Percentiles rank a stretch among this genome's conserved stretches.
Conservation (phyloP, 2,888 invertebrate genomes). For the Venustoraphidia nigricollis region DNA sequence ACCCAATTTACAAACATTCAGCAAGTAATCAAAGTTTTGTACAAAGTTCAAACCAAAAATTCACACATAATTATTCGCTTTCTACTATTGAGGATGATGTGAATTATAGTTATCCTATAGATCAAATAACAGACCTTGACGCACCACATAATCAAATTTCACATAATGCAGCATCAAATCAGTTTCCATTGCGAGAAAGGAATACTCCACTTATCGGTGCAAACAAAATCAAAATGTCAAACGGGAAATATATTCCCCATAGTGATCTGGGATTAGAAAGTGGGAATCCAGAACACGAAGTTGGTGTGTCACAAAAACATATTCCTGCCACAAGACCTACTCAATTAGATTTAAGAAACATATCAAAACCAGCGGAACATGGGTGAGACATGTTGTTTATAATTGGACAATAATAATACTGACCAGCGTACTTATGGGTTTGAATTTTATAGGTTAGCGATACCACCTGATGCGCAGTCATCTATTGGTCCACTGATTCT, state of each 20-base stretch:
- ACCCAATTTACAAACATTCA: no score
- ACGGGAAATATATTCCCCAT: no score
- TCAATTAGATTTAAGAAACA: conserved; percentile 21
- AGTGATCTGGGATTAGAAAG: no score
- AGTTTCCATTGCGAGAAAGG: no score
- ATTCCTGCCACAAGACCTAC: conserved; percentile 19
- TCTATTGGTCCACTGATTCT: neutral
- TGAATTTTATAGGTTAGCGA: no score
- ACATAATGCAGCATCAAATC: no score
- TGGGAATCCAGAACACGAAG: no score
- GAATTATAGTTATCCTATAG: conserved; percentile 28
- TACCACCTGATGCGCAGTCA: neutral
- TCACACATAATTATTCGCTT: conserved; percentile 22
- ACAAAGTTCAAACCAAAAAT: conserved; percentile 2
- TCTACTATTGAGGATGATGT: conserved; percentile 24
- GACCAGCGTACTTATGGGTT: no score
- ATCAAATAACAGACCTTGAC: conserved; percentile 11
- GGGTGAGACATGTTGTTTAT: conserved; percentile 15
- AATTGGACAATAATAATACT: neutral
- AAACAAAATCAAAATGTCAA: no score
- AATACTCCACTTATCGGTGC: no score
- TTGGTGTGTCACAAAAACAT: no score
- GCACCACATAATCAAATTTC: no score
- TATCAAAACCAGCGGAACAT: conserved; percentile 7
- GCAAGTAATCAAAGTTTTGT: neutral